Percentiles rank a stretch among this genome's conserved stretches.
Evolutionary conservation across 2,888 invertebrate species (phyloP).

Genomic region (Hypselothyrea guttata): DNA sequence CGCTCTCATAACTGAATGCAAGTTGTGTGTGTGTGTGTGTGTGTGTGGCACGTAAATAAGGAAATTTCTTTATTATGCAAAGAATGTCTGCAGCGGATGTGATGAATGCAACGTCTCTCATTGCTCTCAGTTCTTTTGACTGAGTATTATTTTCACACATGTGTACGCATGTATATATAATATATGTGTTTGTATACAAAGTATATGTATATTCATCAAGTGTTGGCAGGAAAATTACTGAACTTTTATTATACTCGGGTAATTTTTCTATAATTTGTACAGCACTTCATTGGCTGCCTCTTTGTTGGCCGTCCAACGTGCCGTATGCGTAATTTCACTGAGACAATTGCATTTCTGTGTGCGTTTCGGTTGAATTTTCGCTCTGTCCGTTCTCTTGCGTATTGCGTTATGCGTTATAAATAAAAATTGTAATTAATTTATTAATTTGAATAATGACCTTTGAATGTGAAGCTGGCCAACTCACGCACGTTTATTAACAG

Average conservation of each 20-base stretch:
- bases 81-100: constrained; percentile 41
- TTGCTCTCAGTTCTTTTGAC: no score
- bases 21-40: constrained; percentile 16
- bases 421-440: constrained; percentile 57
- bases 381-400: no score
- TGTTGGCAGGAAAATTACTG: constrained; percentile 10
- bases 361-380: background rate
- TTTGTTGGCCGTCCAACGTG: background rate
- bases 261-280: background rate
- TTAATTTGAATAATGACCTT: constrained; percentile 52
- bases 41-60: constrained; percentile 38
- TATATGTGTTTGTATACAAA: background rate
- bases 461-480: constrained; percentile 15
- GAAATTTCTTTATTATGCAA: constrained; percentile 53
- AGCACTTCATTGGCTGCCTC: background rate
- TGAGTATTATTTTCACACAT: background rate
- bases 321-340: constrained; percentile 20
- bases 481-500: constrained; percentile 37
- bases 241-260: constrained; percentile 1
- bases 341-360: constrained; percentile 1
- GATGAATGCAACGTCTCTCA: constrained; percentile 24
- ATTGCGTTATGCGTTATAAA: constrained; percentile 34
- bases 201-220: constrained; percentile 7
- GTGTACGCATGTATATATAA: background rate
- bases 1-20: background rate